These are phyloP conservation scores for Pheosia tremula DNA, from an alignment of 2,888 invertebrate species.

Conservation along the genomic window DNA sequence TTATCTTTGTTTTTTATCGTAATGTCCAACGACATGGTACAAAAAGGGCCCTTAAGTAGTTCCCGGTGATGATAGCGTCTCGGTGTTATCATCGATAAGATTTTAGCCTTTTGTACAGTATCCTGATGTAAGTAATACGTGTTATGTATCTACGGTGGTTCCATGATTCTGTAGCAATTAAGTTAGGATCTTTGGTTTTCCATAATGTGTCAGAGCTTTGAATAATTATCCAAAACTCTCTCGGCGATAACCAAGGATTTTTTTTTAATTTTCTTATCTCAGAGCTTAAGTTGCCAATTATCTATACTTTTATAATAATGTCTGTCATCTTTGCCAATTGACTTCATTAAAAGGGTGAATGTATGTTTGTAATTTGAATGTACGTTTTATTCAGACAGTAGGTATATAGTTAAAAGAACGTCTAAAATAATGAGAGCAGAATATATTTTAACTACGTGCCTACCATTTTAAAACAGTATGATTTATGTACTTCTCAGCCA, in stretches of 20 bases:
- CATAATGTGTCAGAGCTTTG: background rate
- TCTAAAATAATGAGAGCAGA: background rate
- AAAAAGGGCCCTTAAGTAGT: slow-evolving; percentile 14
- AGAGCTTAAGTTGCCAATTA: too few species aligned
- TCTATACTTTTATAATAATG: too few species aligned
- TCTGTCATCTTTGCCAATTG: too few species aligned
- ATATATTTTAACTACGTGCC: too few species aligned
- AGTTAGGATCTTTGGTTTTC: background rate
- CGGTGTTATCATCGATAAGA: background rate
- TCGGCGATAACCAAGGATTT: too few species aligned
- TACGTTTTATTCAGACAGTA: too few species aligned
- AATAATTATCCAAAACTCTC: too few species aligned
- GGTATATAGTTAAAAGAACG: too few species aligned
- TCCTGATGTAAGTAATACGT: background rate
- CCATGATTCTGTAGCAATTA: background rate
- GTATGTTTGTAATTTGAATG: too few species aligned
- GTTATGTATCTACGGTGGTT: background rate
- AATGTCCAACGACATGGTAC: slow-evolving; percentile 17
- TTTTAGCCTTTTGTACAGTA: background rate
- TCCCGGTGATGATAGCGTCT: background rate
- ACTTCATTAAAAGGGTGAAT: too few species aligned
- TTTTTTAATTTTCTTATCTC: too few species aligned
- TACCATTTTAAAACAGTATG: background rate
- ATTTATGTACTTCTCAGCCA: background rate
- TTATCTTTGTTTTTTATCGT: slow-evolving; percentile 50